These are phyloP conservation scores for Alosa alosa DNA, from an alignment of 2,113 vertebrate genomes.

Conservation along the genomic window DNA sequence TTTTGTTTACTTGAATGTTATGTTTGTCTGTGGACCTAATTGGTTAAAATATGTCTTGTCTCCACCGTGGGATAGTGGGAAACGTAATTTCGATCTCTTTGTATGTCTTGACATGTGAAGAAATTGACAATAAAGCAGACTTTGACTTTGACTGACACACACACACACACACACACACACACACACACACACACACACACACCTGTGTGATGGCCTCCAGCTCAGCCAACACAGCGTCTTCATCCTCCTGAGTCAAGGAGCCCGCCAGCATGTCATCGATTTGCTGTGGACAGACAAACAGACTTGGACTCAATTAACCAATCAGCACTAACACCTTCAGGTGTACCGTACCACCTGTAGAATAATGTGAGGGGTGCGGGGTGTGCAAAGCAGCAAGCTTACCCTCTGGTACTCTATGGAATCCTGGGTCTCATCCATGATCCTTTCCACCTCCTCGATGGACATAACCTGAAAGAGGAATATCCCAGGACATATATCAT, in stretches of 20 bases:
- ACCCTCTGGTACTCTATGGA: slow-evolving; percentile 93
- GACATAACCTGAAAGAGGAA: slow-evolving; percentile 81
- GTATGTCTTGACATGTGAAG: too few relatives aligned
- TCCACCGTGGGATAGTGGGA: too few relatives aligned
- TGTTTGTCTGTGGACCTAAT: too few relatives aligned
- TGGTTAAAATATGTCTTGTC: too few relatives aligned
- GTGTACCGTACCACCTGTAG: background rate
- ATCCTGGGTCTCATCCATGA: slow-evolving; percentile 94
- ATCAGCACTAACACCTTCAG: background rate
- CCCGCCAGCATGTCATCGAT: slow-evolving; percentile 90
- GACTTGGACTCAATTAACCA: background rate
- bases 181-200: background rate
- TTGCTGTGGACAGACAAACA: slow-evolving; percentile 73
- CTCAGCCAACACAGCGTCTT: slow-evolving; percentile 89
- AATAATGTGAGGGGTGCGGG: background rate
- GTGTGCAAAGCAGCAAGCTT: slow-evolving; percentile 19
- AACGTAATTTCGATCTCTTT: too few relatives aligned
- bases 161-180: background rate
- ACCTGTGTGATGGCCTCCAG: slow-evolving; percentile 90
- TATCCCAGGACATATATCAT: background rate
- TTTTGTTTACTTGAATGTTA: too few relatives aligned
- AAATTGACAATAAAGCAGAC: too few relatives aligned
- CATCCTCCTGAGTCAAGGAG: slow-evolving; percentile 84
- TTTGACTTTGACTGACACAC: too few relatives aligned
- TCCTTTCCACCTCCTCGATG: slow-evolving; percentile 92